phyloP scores from a whole-genome alignment of 2,888 invertebrate species.

The Acronicta psi region DNA sequence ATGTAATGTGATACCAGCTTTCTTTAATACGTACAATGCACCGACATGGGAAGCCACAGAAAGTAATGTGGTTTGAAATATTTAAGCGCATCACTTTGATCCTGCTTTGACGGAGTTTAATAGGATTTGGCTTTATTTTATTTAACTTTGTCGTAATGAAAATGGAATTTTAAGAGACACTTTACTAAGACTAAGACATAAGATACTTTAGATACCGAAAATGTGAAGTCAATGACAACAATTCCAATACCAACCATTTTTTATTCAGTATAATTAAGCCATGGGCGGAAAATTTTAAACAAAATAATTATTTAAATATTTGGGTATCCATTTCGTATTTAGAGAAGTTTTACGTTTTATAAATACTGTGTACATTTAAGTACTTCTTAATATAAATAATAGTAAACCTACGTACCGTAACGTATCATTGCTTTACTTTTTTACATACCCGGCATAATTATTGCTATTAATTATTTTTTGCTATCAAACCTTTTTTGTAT shows the following conservation, averaged over 20 bases:
- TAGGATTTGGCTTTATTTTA: conserved; percentile 19
- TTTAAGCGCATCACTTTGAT: conserved; percentile 16
- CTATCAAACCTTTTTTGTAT: neutral
- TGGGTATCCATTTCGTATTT: too few species aligned
- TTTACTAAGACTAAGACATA: too few species aligned
- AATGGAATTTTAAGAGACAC: neutral
- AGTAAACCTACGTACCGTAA: too few species aligned
- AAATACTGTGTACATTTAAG: too few species aligned
- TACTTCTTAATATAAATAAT: too few species aligned
- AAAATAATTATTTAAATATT: too few species aligned
- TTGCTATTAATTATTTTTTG: too few species aligned
- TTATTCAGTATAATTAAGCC: too few species aligned
- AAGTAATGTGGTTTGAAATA: conserved; percentile 5
- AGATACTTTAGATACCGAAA: conserved; percentile 1
- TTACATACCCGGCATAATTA: too few species aligned
- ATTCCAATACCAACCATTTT: neutral
- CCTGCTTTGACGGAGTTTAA: conserved; percentile 8
- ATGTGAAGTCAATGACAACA: conserved; percentile 21
- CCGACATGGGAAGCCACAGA: conserved; percentile 16
- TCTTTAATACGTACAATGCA: neutral
- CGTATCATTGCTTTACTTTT: too few species aligned
- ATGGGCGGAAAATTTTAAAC: too few species aligned
- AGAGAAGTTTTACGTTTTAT: too few species aligned
- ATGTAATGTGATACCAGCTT: neutral
- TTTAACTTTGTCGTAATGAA: neutral